Evolutionary conservation across 2,797 vertebrate species (phyloP), one percentile per base, ranked within the genome.

Genomic region (Sarcophilus harrisii): DNA sequence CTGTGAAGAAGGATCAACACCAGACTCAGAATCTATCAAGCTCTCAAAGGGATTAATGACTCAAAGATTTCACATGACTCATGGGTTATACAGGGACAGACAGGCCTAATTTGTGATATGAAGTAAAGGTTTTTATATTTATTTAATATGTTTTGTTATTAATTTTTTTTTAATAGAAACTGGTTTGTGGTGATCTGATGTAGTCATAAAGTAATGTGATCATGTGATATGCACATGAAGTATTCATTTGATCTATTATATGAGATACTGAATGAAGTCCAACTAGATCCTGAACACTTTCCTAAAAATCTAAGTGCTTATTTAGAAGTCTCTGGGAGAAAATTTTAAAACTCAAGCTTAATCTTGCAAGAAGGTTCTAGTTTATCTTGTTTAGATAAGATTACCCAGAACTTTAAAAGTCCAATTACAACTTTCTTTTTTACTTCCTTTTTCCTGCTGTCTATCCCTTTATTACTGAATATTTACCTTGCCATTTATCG

Each of bases 261-360:
- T 4, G 8, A 55, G 58, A 73, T 8, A 16, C 38, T 57, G 32
- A 93, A 27, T n/a, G 3, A 94, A 57, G 11, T 2, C 30, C 73
- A 0, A 58, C n/a, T 1, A 81, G 57, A 9, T 29, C 24, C 45
- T 58, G 45, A 91, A 49, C 58, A 57, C 29, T 90, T 58, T 32
- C 59, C 90, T 87, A 90, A 58, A 38, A 94, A 0, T 93, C 92
- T 21, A 57, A 38, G 92, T 90, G 92, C 91, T 90, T 90, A 60
- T 81, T 92, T 3, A 90, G 92, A 62, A 14, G 2, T n/a, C 59
- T 95, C 59, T 27, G 4, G 92, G 5, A 93, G 29, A 94, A 91
- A 45, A 58, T 93, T 45, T 45, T 90, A 92, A 58, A 81, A 90
- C 57, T 93, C 28, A 8, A 30, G 5, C 13, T 24, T 16, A 57